Evolutionary conservation across 2,888 invertebrate genomes (phyloP), one percentile per base, ranked within the genome.

Genomic region (Ophion costatus): DNA sequence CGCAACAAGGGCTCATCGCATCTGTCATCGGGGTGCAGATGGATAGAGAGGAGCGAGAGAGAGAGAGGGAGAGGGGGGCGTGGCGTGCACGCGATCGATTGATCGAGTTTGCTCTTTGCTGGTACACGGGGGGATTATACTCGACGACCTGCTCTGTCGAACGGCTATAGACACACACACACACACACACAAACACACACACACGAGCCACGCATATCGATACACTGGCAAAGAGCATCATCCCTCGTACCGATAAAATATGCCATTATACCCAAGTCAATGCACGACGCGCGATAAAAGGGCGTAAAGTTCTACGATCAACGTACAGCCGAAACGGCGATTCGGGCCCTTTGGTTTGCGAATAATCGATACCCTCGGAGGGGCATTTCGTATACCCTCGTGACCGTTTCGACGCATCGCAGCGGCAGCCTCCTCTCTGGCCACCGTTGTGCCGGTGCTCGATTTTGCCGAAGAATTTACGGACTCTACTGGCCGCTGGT

Each of bases 381-480:
- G 14, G 14, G 9, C 61, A n/a, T 79, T 79, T 38, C 51, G 17
- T 42, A 70, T 79, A 82, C 38, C 76, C 63, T 76, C 61, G 70
- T 61, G 79, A 79, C 74, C 64, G 64, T 75, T 42, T 38, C 79
- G 73, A 74, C 77, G 82, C 77, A 67, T 73, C 77, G 82, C 82
- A 51, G 73, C 82, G 57, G 73, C 77, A 78, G 70, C 67, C 81
- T 69, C 51, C 63, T 63, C 45, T 45, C 17, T 0, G 24, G 74
- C 22, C 71, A 45, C 69, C 22, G 45, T 24, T 56, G n/a, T 69
- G 64, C 51, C 59, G 63, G 67, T 80, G 82, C 85, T 79, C 82
- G 85, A 85, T 85, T 82, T 85, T 82, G 78, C 85, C 73, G 73
- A 76, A 61, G 82, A 82, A 85, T 85, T 85, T 85, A 85, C 82